phyloP scores from a whole-genome alignment of 2,888 invertebrate species.

The Glyphotaelius pellucidus region DNA sequence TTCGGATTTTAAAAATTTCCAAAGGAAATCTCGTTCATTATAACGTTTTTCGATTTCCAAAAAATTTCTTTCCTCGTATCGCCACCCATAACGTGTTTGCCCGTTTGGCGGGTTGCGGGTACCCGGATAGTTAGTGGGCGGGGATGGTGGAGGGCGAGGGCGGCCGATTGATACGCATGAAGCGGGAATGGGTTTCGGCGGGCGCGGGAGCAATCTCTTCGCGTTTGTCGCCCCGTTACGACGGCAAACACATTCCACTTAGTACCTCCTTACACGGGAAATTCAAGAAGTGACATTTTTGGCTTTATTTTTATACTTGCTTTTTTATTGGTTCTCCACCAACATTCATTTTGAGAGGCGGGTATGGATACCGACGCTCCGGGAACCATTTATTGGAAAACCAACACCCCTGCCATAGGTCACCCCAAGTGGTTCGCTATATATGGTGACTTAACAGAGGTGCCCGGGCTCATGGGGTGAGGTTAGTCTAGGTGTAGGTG shows the following conservation, averaged over 20 bases:
- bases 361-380: too few species aligned
- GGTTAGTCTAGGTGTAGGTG: too few species aligned
- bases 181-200: neutral
- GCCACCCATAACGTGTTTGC: neutral
- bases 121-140: neutral
- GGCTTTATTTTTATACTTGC: too few species aligned
- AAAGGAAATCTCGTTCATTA: neutral
- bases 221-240: constrained; percentile 5
- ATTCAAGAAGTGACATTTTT: neutral
- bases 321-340: too few species aligned
- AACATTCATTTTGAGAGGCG: too few species aligned
- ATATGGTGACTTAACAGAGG: too few species aligned
- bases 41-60: neutral
- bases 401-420: too few species aligned
- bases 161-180: constrained; percentile 25
- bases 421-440: too few species aligned
- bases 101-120: neutral
- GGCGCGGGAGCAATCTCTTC: neutral
- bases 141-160: neutral
- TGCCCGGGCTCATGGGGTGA: too few species aligned
- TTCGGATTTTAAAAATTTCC: too few species aligned
- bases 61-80: neutral
- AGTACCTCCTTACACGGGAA: neutral
- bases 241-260: neutral
- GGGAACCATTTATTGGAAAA: too few species aligned